phyloP scores from a whole-genome alignment of 2,797 vertebrate species.

The Sus cebifrons region DNA sequence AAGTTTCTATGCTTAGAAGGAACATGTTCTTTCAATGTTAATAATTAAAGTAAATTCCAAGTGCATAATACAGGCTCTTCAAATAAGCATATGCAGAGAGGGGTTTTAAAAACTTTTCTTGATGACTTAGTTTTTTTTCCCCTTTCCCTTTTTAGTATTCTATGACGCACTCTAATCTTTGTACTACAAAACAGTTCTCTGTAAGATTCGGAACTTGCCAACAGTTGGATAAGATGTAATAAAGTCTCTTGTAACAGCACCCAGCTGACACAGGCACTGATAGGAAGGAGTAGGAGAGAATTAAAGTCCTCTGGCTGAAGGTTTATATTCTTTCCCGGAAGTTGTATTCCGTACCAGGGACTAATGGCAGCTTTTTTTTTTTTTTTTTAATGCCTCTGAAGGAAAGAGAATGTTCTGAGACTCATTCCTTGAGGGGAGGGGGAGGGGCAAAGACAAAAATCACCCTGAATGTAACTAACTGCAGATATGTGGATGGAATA shows the following conservation, averaged over 20 bases:
- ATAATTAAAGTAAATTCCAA: conserved; percentile 73
- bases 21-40: conserved; percentile 77
- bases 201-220: conserved; percentile 89
- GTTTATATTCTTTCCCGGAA: conserved; percentile 81
- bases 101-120: conserved; percentile 81
- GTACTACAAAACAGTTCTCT: conserved; percentile 86
- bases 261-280: conserved; percentile 86
- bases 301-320: conserved; percentile 85
- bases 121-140: conserved; percentile 72
- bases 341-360: conserved; percentile 68
- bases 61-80: not conserved
- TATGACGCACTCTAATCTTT: conserved; percentile 74
- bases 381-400: conserved; percentile 54
- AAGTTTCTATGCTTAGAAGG: conserved; percentile 79
- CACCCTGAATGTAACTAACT: not conserved
- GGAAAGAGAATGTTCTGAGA: conserved; percentile 63
- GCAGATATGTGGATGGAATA: conserved; percentile 65
- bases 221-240: conserved; percentile 88
- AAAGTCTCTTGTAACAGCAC: conserved; percentile 87
- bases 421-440: not conserved
- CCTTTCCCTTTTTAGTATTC: conserved; percentile 79
- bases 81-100: conserved; percentile 70
- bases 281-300: conserved; percentile 84
- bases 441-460: not conserved
- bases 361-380: conserved; percentile 57